These are phyloP conservation scores for Nautilus pompilius DNA, from an alignment of 1,140 invertebrate species.

Conservation along the genomic window DNA sequence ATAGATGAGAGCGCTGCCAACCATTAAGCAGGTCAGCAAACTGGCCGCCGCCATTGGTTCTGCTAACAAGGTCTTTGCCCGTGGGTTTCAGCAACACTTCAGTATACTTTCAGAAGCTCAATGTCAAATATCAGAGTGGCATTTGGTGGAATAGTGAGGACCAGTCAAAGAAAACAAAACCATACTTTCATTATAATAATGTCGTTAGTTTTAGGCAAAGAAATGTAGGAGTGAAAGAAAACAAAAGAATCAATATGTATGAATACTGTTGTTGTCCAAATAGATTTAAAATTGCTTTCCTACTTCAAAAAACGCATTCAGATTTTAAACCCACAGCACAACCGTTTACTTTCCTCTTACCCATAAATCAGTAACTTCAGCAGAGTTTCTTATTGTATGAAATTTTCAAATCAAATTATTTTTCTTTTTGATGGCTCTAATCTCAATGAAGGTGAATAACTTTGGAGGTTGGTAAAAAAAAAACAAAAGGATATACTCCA, in stretches of 20 bases:
- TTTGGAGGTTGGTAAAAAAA: neutral
- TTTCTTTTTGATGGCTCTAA: neutral
- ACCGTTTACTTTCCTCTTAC: neutral
- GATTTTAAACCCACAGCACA: neutral
- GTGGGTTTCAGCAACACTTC: constrained; percentile 1
- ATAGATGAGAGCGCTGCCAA: no score
- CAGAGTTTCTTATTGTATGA: neutral
- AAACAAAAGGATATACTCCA: constrained; percentile 64
- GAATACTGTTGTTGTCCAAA: neutral
- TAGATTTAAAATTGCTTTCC: neutral
- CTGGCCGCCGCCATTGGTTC: no score
- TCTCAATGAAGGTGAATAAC: neutral
- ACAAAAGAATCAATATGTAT: no score
- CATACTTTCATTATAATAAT: neutral
- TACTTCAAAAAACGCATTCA: neutral
- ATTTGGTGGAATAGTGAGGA: constrained; percentile 76
- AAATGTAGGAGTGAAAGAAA: neutral
- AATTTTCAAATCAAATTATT: neutral
- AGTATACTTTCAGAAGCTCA: constrained; percentile 44
- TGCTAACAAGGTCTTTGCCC: no score
- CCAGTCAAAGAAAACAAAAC: constrained; percentile 13
- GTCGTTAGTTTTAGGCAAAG: neutral
- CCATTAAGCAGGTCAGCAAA: no score
- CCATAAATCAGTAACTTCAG: neutral
- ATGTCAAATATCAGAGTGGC: constrained; percentile 86